These are phyloP conservation scores for Ophioderma brevispina DNA, from an alignment of 35 echinoderm and acorn worm genomes.

Conservation along the genomic window DNA sequence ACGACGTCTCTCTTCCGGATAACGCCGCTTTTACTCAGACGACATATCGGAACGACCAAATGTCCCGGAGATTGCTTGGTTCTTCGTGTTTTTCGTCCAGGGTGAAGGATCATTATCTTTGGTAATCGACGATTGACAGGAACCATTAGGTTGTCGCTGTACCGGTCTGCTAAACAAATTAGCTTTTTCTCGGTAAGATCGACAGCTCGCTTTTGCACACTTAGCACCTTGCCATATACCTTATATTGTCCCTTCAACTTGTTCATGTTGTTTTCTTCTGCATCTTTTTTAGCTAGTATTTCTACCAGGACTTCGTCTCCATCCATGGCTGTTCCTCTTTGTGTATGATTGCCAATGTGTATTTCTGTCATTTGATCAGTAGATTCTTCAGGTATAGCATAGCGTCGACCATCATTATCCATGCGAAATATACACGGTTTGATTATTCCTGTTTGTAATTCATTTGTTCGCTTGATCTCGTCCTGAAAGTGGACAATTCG, in stretches of 20 bases:
- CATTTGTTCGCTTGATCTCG: not conserved
- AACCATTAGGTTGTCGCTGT: constrained; percentile 63
- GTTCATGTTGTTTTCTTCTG: constrained; percentile 36
- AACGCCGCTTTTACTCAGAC: not conserved
- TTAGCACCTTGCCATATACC: constrained; percentile 65
- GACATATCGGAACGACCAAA: constrained; percentile 26
- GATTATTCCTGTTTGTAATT: constrained; percentile 42
- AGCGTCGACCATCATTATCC: constrained; percentile 18
- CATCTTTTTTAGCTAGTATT: constrained; percentile 43
- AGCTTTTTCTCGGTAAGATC: constrained; percentile 31
- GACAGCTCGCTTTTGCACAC: constrained; percentile 44
- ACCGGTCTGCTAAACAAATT: constrained; percentile 56
- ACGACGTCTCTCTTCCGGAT: constrained; percentile 11
- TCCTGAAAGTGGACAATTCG: not conserved
- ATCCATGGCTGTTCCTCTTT: constrained; percentile 65
- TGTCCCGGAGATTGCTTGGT: not conserved
- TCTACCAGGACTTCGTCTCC: constrained; percentile 73
- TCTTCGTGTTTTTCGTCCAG: not conserved
- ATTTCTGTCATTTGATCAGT: constrained; percentile 9
- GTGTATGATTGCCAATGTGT: constrained; percentile 46
- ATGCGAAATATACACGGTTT: constrained; percentile 48
- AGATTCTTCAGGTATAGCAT: constrained; percentile 42
- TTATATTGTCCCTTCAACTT: no score
- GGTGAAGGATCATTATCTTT: constrained; percentile 32
- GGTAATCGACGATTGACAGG: constrained; percentile 62